Evolutionary conservation across 1,140 invertebrate species (phyloP).

Genomic region (Heterodera schachtii): DNA sequence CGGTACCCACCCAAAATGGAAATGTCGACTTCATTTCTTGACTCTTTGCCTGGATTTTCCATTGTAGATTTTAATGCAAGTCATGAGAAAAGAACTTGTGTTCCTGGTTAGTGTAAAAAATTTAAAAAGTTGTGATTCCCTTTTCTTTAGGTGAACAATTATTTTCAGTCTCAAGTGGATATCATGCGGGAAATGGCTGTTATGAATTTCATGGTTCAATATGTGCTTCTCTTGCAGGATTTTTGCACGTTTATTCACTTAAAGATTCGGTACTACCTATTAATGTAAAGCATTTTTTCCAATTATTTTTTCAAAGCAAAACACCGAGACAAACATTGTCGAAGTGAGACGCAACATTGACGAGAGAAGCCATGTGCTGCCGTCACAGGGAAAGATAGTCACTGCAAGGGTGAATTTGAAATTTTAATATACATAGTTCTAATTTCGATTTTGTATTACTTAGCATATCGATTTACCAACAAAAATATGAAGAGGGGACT

Average conservation of each 20-base stretch:
- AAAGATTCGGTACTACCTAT: conserved; percentile 33
- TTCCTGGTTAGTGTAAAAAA: conserved; percentile 27
- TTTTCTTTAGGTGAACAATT: conserved; percentile 37
- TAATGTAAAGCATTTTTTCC: background rate
- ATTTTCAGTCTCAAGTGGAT: conserved; percentile 44
- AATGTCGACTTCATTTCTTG: conserved; percentile 14
- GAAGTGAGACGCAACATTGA: conserved; percentile 43
- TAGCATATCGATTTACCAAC: no score
- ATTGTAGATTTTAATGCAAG: background rate
- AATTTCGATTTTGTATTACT: no score
- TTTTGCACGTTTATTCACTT: conserved; percentile 40
- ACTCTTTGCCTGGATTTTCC: conserved; percentile 10
- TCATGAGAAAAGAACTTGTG: conserved; percentile 9
- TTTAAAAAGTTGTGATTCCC: background rate
- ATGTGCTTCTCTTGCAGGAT: conserved; percentile 39
- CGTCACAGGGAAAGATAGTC: conserved; percentile 42
- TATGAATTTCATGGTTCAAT: conserved; percentile 52
- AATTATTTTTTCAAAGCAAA: conserved; percentile 34
- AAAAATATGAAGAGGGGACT: no score
- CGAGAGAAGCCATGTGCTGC: conserved; percentile 48
- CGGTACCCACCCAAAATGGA: background rate
- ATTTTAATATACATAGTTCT: conserved; percentile 3
- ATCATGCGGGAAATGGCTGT: conserved; percentile 46
- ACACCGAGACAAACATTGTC: conserved; percentile 42
- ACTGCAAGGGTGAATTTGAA: conserved; percentile 33